phyloP scores from a whole-genome alignment of 1,140 invertebrate genomes.

The Cheumatopsyche charites region DNA sequence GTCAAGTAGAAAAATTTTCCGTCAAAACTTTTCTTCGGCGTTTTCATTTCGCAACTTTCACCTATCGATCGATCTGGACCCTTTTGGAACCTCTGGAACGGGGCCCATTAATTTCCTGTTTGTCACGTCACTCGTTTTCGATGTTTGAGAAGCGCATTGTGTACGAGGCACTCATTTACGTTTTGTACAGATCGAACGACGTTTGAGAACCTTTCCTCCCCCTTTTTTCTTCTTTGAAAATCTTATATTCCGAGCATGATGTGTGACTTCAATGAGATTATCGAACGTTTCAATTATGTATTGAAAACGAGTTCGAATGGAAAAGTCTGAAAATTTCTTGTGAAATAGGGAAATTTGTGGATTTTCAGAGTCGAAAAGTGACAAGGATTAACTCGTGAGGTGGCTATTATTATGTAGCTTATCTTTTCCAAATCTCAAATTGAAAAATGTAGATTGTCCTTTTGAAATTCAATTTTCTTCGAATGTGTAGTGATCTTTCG shows the following conservation, averaged over 20 bases:
- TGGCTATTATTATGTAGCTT: no score
- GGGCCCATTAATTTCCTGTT: conserved; percentile 19
- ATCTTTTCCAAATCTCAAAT: no score
- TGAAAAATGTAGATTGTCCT: no score
- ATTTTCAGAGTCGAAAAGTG: no score
- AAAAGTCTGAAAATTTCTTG: no score
- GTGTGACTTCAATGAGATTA: not conserved
- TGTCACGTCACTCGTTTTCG: conserved; percentile 3
- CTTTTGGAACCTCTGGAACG: no score
- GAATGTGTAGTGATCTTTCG: no score
- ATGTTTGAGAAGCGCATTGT: conserved; percentile 4
- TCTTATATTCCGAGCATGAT: not conserved
- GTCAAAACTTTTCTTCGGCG: not conserved
- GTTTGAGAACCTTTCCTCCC: not conserved
- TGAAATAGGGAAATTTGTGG: not conserved
- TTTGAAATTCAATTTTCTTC: not conserved
- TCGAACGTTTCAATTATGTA: no score
- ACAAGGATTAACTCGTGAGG: no score
- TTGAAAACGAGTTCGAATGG: no score
- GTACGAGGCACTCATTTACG: not conserved
- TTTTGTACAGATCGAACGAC: not conserved
- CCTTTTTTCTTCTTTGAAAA: not conserved
- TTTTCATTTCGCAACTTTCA: no score
- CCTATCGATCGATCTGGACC: no score
- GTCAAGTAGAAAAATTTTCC: not conserved